Base-by-base conservation (phyloP, 2,113 vertebrate species). In the Prunella fulvescens region DNA sequence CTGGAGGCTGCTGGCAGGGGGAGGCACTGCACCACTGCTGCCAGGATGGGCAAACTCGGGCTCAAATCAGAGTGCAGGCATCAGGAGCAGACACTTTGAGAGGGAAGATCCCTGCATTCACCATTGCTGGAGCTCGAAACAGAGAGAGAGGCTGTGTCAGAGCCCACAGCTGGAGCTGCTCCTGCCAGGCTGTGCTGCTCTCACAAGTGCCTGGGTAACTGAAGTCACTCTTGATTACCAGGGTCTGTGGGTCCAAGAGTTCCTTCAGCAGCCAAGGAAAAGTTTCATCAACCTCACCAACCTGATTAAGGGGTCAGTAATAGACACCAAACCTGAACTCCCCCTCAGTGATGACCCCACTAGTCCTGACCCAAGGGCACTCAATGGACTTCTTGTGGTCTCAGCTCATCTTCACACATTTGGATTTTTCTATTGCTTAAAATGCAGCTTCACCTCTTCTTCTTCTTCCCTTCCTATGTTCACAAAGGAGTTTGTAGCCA, bases 81-180 rank as follows among this genome's bases (percentile, higher is more conserved):
- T 7, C 48, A 26, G 56, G 10, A 74, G 70, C 16, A 58, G 35
- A 18, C 20, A 2, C 51, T 48, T 22, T 12, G 51, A 69, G 58
- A 29, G 40, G 10, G 40, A 1, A 4, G 15, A 35, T 39, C 23
- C 9, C 24, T 3, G 25, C 37, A 37, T 37, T 37, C 37, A 37
- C 20, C 48, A 14, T 4, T 3, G 0, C 10, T 3, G 1, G 10
- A 51, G 33, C 44, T 26, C 10, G 8, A 37, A 37, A 16, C 12
- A 26, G 17, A 22, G 22, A 25, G n/a, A n/a, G 16, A 8, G 2
- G 37, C 37, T 29, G n/a, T 72, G 37, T 7, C 35, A 64, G n/a
- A 80, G 11, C 44, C 39, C 35, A 11, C 17, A 31, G 48, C 44
- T 65, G 72, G 45, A 57, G 61, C 37, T 66, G 72, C 24, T 80